Percentiles rank a stretch among this genome's conserved stretches.
Evolutionary conservation across 2,888 invertebrate species (phyloP).

Genomic region (Gymnoscelis rufifasciata): DNA sequence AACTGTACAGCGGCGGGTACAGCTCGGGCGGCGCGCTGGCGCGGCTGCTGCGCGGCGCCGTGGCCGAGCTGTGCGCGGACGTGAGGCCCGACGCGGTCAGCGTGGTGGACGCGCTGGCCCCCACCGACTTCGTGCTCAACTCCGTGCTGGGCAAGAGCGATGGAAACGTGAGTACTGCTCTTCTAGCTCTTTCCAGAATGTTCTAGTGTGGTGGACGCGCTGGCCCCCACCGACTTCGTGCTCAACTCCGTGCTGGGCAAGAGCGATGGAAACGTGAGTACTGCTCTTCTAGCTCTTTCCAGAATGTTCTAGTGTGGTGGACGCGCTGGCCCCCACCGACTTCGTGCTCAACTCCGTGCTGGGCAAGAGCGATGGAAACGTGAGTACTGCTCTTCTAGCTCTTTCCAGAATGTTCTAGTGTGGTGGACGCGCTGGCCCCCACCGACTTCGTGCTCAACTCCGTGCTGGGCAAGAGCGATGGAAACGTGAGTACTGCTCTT

Average conservation of each 20-base stretch:
- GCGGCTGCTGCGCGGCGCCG: constrained; percentile 81
- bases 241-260: constrained; percentile 91
- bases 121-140: constrained; percentile 93
- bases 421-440: constrained; percentile 91
- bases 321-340: constrained; percentile 93
- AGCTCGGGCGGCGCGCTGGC: constrained; percentile 76
- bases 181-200: not conserved
- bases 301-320: constrained; percentile 79
- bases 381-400: no score
- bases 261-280: constrained; percentile 88
- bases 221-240: constrained; percentile 94
- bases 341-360: constrained; percentile 92
- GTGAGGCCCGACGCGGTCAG: constrained; percentile 87
- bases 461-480: constrained; percentile 90
- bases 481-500: no score
- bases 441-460: constrained; percentile 94
- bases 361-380: constrained; percentile 92
- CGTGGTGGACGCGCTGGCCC: constrained; percentile 91
- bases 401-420: no score
- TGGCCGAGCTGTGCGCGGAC: constrained; percentile 82
- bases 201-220: constrained; percentile 86
- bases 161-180: constrained; percentile 82
- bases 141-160: constrained; percentile 91
- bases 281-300: constrained; percentile 3
- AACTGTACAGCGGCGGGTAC: constrained; percentile 84